Evolutionary conservation across 2,113 vertebrate species (phyloP).

Genomic region (Mesocricetus auratus): DNA sequence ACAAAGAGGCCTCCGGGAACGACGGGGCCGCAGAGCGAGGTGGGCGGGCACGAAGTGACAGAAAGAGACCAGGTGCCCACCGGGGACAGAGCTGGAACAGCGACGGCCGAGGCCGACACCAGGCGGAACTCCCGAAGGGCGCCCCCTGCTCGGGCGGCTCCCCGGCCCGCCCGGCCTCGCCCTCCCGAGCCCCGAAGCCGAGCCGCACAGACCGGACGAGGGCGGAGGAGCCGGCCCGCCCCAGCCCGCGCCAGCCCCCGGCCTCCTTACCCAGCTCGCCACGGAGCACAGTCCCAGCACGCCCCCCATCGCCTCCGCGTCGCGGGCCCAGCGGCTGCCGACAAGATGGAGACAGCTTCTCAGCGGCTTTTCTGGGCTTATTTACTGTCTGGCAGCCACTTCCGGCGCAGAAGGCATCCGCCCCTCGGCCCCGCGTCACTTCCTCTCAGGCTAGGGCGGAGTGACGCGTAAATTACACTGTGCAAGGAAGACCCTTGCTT

Average conservation of each 20-base stretch:
- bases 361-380: constrained; percentile 62
- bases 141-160: neutral
- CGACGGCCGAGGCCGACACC: neutral
- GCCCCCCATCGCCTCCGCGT: constrained; percentile 89
- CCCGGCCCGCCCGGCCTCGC: neutral
- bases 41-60: neutral
- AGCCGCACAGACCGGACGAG: fast-evolving
- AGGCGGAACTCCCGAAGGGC: neutral
- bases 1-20: constrained; percentile 65
- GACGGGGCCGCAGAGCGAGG: constrained; percentile 50
- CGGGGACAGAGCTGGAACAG: neutral
- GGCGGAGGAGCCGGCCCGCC: fast-evolving
- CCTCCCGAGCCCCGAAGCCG: neutral
- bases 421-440: constrained; percentile 55
- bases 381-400: constrained; percentile 82
- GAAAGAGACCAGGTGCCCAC: neutral
- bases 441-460: neutral
- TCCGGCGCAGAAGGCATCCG: constrained; percentile 73
- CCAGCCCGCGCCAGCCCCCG: neutral
- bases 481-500: neutral
- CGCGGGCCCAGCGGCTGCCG: fast-evolving
- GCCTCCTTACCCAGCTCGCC: constrained; percentile 94
- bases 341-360: constrained; percentile 84
- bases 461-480: fast-evolving
- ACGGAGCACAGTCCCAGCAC: constrained; percentile 96